Base-by-base conservation (phyloP, 2,113 vertebrate genomes). In the Triplophysa siluroides region DNA sequence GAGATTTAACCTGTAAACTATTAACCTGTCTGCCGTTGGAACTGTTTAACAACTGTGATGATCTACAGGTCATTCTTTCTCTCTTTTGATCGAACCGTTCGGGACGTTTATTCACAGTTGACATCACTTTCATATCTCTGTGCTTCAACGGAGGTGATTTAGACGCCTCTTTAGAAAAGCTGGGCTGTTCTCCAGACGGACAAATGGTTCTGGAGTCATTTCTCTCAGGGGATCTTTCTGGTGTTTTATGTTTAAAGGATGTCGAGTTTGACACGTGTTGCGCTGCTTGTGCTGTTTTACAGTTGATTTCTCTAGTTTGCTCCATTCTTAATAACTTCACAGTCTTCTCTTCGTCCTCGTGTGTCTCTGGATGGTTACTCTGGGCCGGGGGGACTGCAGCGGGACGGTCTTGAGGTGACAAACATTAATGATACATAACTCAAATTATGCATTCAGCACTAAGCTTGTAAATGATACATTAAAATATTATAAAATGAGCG, bases 361-460 rank as follows among this genome's bases (percentile, higher is more conserved):
- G 33, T 61, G 29, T 41, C 23, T 78, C 60, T 50, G 64, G 38
- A 11, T 65, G 63, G 58, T 69, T 85, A 23, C 73, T 78, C 71
- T 67, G 45, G 47, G 81, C 1, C 12, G 70, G 78, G 58, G 8
- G 2, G 4, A 29, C 65, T 73, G 33, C 38, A 26, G 8, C 63
- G 14, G 52, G 75, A 61, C 1, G 8, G 50, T 65, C 78, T 87
- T 68, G 77, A 76, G 78, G 3, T 21, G 72, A 50, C 14, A 50
- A 69, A 26, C 6, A 18, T 50, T 43, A 58, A 58, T n/a, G 54
- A 11, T 21, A 41, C 19, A 66, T 23, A n/a, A 43, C 12, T 43
- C n/a, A 47, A 47, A 24, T 23, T 23, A 68, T 68, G 50, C 9
- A 24, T 47, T 9, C 16, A 41, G 24, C 43, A 45, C 43, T 45